Base-by-base conservation (phyloP, 2,888 invertebrate genomes). In the Platycheirus albimanus region DNA sequence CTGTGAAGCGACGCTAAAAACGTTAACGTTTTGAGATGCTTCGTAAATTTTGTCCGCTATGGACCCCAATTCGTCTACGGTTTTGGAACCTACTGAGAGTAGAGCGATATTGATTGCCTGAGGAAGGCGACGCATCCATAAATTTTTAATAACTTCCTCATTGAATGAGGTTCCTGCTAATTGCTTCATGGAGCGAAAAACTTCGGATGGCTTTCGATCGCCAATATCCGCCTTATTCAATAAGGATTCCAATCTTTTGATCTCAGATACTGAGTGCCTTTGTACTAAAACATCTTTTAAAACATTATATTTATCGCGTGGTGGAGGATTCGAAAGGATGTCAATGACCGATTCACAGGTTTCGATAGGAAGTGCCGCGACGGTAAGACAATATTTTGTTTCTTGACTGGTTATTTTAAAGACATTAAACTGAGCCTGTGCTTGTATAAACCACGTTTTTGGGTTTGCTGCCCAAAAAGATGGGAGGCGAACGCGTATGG, bases 41-140 rank as follows among this genome's bases (percentile, higher is more conserved):
- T 69, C 56, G 10, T 36, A 56, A 28, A 69, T 69, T 56, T 56
- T 69, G 36, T 69, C 69, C 11, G 56, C 69, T n/a, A 58, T n/a
- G 5, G 20, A 6, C 11, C 20, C 30, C 7, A 70, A 56, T 20
- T 56, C 58, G n/a, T 56, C 58, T 19, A 52, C 41, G 43, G 30
- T 15, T 49, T 47, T 70, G 7, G 36, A 45, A 13, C 36, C 45
- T 10, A 56, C 56, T 17, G 70, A 56, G 7, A 70, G 36, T 13
- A 58, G 36, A 24, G 58, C 70, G 15, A 70, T 49, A 11, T 58
- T 70, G 20, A 70, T 36, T n/a, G 47, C 47, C 38, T 70, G 56
- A 5, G 56, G 56, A 6, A 70, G 49, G 10, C 49, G n/a, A n/a
- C n/a, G n/a, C n/a, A n/a, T n/a, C n/a, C n/a, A n/a, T n/a, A n/a